These are phyloP conservation scores for Sinocyclocheilus maitianheensis DNA, from an alignment of 2,113 vertebrate genomes.

Conservation along the genomic window DNA sequence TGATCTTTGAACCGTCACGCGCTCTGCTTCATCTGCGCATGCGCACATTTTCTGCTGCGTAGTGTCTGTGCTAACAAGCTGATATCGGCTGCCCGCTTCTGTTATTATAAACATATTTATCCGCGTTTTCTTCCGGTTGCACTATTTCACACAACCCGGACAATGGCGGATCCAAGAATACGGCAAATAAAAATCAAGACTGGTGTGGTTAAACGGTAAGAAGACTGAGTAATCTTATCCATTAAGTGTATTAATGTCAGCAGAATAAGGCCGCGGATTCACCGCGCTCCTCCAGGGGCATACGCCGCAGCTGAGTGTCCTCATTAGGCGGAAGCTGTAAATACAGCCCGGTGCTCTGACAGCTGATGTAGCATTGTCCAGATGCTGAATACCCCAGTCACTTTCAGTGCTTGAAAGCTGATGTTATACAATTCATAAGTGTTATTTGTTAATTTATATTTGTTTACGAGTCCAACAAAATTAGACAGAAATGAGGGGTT, in stretches of 20 bases:
- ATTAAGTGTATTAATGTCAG: not conserved
- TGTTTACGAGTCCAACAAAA: not conserved
- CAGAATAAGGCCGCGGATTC: slow-evolving; percentile 2
- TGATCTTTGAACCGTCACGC: not conserved
- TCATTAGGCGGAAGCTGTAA: not conserved
- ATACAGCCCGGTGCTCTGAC: slow-evolving; percentile 9
- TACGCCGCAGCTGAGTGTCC: not conserved
- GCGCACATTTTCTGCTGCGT: not conserved
- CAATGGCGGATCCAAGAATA: slow-evolving; percentile 87
- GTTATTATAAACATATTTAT: not conserved
- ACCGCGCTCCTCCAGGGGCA: not conserved
- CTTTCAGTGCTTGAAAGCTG: not conserved
- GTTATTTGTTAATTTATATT: not conserved
- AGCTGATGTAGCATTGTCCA: not conserved
- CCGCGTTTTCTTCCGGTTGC: not conserved
- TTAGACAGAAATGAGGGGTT: not conserved
- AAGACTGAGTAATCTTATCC: not conserved
- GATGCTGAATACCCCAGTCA: not conserved
- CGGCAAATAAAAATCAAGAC: slow-evolving; percentile 95
- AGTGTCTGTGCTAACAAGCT: not conserved
- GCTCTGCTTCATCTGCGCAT: not conserved
- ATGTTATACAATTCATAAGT: not conserved
- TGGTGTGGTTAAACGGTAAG: slow-evolving; percentile 90
- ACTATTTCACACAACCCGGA: not conserved
- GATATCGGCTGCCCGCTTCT: not conserved